phyloP scores from a whole-genome alignment of 1,140 invertebrate species.

The Galleria mellonella region DNA sequence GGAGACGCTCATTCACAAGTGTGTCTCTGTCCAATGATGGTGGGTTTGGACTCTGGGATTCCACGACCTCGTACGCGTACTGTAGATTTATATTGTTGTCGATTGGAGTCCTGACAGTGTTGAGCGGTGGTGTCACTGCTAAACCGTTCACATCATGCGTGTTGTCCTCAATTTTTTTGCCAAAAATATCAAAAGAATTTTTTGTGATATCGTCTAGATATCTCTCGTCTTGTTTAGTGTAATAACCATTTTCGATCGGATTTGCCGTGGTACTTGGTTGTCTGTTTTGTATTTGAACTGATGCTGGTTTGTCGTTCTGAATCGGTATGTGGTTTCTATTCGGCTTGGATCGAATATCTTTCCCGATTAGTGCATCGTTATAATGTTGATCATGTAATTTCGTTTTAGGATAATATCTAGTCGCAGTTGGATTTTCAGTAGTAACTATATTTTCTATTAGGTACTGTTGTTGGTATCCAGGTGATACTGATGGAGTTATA shows the following conservation, averaged over 20 bases:
- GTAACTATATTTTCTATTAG: constrained; percentile 60
- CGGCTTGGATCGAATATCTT: constrained; percentile 38
- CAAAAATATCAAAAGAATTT: constrained; percentile 85
- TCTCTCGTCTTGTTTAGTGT: constrained; percentile 82
- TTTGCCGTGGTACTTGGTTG: constrained; percentile 75
- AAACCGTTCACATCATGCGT: constrained; percentile 73
- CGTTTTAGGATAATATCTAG: constrained; percentile 62
- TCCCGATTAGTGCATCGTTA: constrained; percentile 37
- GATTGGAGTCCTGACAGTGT: constrained; percentile 53
- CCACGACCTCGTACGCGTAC: constrained; percentile 62
- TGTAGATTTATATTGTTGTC: constrained; percentile 60
- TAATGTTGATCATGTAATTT: constrained; percentile 58
- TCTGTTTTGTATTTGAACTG: constrained; percentile 40
- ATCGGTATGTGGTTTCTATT: constrained; percentile 56
- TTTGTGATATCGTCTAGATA: constrained; percentile 84
- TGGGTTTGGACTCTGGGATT: constrained; percentile 42
- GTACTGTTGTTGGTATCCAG: constrained; percentile 56
- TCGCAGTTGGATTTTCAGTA: constrained; percentile 58
- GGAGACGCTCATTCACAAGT: constrained; percentile 76
- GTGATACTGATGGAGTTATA: constrained; percentile 58
- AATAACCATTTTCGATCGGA: constrained; percentile 79
- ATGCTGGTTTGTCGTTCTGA: constrained; percentile 52
- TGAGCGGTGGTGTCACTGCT: constrained; percentile 60
- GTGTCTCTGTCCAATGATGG: constrained; percentile 77
- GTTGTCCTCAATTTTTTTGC: constrained; percentile 79